These are phyloP conservation scores for Synanthedon andrenaeformis DNA, from an alignment of 2,888 invertebrate species.

Conservation along the genomic window DNA sequence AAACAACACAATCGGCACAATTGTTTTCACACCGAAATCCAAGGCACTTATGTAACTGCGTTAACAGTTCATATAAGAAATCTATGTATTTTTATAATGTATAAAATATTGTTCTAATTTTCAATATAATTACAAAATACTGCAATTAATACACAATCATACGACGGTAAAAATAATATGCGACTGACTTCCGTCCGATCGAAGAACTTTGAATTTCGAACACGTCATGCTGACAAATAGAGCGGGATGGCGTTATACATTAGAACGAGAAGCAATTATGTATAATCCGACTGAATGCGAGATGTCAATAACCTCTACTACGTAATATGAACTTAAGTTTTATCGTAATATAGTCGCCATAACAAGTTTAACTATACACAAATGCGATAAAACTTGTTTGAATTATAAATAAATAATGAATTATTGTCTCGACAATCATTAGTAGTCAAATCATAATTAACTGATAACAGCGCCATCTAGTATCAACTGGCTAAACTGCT, in stretches of 20 bases:
- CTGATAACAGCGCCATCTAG: constrained; percentile 16
- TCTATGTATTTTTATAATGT: constrained; percentile 4
- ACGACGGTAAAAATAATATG: constrained; percentile 37
- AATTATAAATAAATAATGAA: too few relatives aligned
- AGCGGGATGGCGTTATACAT: constrained; percentile 26
- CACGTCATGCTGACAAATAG: constrained; percentile 54
- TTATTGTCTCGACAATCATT: too few relatives aligned
- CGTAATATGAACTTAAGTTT: neutral
- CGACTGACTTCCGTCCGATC: constrained; percentile 62
- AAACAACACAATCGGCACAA: constrained; percentile 8
- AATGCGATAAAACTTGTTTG: too few relatives aligned
- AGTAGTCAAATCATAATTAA: too few relatives aligned
- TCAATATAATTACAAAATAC: constrained; percentile 20
- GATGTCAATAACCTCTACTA: constrained; percentile 1
- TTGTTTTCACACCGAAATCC: constrained; percentile 21
- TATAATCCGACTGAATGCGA: constrained; percentile 6
- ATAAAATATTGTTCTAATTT: constrained; percentile 24
- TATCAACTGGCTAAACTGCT: constrained; percentile 8
- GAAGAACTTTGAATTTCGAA: constrained; percentile 22
- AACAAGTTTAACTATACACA: too few relatives aligned
- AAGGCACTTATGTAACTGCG: constrained; percentile 13
- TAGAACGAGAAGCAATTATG: constrained; percentile 11
- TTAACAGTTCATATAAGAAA: constrained; percentile 6
- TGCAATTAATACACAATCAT: constrained; percentile 32
- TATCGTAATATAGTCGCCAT: too few relatives aligned